Percentiles rank a stretch among this genome's conserved stretches.
phyloP scores from a whole-genome alignment of 2,888 invertebrate species.

The Abrostola triplasia region DNA sequence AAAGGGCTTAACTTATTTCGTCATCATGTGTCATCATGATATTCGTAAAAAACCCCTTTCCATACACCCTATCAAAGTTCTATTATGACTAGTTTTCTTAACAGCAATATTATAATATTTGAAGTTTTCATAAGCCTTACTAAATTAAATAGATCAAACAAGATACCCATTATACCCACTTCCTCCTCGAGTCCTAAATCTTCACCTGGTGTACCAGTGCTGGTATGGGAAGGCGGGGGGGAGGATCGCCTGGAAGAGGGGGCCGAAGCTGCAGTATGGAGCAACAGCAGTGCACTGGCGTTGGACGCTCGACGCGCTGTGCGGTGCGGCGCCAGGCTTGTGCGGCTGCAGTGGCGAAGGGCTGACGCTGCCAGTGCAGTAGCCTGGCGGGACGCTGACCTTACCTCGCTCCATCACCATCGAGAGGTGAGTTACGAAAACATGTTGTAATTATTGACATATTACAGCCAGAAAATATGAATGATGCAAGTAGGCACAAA shows the following conservation, averaged over 20 bases:
- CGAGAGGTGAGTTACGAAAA: constrained; percentile 69
- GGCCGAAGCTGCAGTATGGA: constrained; percentile 84
- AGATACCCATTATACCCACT: too few relatives aligned
- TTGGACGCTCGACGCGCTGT: constrained; percentile 82
- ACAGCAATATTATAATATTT: not conserved
- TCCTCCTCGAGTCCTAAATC: not conserved
- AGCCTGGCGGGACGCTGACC: constrained; percentile 83
- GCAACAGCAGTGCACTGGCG: constrained; percentile 83
- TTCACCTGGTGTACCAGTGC: constrained; percentile 62
- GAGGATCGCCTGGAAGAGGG: constrained; percentile 71
- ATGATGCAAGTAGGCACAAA: too few relatives aligned
- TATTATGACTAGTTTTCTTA: too few relatives aligned
- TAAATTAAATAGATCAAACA: not conserved
- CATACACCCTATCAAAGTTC: too few relatives aligned
- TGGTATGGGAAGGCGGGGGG: constrained; percentile 85
- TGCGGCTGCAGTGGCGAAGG: constrained; percentile 82
- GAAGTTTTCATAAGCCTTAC: not conserved
- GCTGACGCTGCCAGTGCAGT: constrained; percentile 70
- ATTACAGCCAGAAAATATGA: too few relatives aligned
- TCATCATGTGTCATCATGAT: too few relatives aligned
- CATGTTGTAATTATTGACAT: too few relatives aligned
- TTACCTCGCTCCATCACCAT: constrained; percentile 82
- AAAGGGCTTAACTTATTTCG: too few relatives aligned
- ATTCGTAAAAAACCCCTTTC: too few relatives aligned
- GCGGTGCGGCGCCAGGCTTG: constrained; percentile 81